phyloP scores from a whole-genome alignment of 2,797 vertebrate genomes.

The Phrynocephalus forsythii region DNA sequence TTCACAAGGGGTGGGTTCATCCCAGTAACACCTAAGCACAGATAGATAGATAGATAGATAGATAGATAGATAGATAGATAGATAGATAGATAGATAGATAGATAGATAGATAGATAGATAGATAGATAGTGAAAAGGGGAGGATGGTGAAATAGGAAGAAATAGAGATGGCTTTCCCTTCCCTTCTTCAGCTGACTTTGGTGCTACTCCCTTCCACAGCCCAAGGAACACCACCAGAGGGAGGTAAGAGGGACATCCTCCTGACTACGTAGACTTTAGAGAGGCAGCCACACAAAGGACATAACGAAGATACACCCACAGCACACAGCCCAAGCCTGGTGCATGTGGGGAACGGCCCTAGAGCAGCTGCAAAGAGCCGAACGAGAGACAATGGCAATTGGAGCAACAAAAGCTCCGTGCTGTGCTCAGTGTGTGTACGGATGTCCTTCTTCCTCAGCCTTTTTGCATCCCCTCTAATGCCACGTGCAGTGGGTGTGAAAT shows the following conservation, averaged over 20 bases:
- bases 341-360: background rate
- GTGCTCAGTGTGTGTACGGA: background rate
- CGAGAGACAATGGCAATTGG: background rate
- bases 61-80: too few relatives aligned
- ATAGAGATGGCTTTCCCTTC: background rate
- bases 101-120: too few relatives aligned
- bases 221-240: background rate
- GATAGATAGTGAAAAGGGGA: background rate
- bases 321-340: background rate
- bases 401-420: background rate
- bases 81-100: background rate
- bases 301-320: background rate
- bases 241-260: background rate
- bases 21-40: background rate
- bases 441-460: background rate
- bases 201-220: background rate
- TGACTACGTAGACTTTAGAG: background rate
- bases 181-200: background rate
- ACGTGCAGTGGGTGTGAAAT: slow-evolving; percentile 24
- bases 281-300: background rate
- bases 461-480: slow-evolving; percentile 12
- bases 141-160: background rate
- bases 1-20: background rate
- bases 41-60: background rate
- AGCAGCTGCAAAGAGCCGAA: background rate